Conservation (phyloP, 2,797 vertebrate genomes). For the Dipus sagitta region DNA sequence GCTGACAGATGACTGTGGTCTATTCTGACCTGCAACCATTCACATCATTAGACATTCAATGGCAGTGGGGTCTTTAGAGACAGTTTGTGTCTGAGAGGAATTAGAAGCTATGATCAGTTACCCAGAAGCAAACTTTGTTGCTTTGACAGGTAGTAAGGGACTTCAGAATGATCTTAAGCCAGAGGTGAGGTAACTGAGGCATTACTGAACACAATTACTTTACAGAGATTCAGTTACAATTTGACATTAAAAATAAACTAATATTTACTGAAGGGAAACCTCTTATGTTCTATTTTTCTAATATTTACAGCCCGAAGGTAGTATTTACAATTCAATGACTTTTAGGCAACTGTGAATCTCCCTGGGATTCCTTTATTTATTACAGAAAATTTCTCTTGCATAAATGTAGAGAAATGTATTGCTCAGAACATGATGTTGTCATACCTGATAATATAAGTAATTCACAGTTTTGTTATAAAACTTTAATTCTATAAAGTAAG, state of each 20-base stretch:
- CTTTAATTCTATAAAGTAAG: conserved; percentile 72
- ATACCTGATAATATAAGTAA: conserved; percentile 66
- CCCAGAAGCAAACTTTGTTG: conserved; percentile 55
- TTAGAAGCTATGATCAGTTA: conserved; percentile 75
- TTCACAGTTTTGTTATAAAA: conserved; percentile 82
- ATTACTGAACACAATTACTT: conserved; percentile 24
- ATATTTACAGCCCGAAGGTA: conserved; percentile 40
- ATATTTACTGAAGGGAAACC: background rate
- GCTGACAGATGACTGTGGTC: conserved; percentile 86
- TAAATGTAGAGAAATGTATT: conserved; percentile 81
- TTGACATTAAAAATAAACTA: conserved; percentile 16
- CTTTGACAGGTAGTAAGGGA: conserved; percentile 78
- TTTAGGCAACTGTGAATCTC: background rate
- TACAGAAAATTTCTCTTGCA: conserved; percentile 64
- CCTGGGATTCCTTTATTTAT: conserved; percentile 37
- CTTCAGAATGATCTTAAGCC: conserved; percentile 67
- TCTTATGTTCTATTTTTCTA: conserved; percentile 56
- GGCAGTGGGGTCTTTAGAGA: conserved; percentile 76
- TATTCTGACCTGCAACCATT: conserved; percentile 81
- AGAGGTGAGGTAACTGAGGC: conserved; percentile 64
- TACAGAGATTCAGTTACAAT: conserved; percentile 5
- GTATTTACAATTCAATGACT: background rate
- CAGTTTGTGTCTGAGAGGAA: conserved; percentile 74
- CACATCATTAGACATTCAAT: conserved; percentile 78
- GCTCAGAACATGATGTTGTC: conserved; percentile 72